Conservation (phyloP, 2,113 vertebrate genomes). For the Phocoena sinus region DNA sequence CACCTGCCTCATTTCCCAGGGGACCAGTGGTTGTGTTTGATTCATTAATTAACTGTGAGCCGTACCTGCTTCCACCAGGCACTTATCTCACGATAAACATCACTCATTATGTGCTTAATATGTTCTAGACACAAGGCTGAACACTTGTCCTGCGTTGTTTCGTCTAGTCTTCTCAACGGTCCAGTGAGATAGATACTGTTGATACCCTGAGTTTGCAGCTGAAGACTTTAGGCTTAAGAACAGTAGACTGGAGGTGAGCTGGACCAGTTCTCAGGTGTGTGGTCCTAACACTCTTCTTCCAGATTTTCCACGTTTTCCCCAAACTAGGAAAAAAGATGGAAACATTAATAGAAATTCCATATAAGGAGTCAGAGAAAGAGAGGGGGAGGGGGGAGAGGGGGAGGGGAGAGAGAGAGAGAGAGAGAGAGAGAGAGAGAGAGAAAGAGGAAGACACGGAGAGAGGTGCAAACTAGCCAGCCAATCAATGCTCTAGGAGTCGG, state of each 20-base stretch:
- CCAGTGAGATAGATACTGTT: fast-evolving
- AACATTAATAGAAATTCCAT: neutral
- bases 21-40: neutral
- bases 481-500: neutral
- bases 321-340: neutral
- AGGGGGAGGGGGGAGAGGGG: too few relatives aligned
- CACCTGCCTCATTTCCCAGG: constrained; percentile 35
- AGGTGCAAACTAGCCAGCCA: neutral
- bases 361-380: neutral
- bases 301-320: neutral
- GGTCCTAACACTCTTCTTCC: neutral
- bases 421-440: too few relatives aligned
- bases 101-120: neutral
- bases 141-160: fast-evolving
- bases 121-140: neutral
- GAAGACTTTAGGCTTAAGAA: fast-evolving
- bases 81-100: neutral
- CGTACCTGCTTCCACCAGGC: neutral
- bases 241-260: neutral
- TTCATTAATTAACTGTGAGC: neutral
- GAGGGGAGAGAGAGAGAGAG: too few relatives aligned
- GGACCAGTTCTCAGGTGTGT: neutral
- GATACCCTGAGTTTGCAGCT: neutral
- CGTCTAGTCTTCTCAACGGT: fast-evolving
- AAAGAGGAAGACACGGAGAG: fast-evolving